Base-by-base conservation (phyloP, 2,113 vertebrate genomes). In the Melanerpes formicivorus region DNA sequence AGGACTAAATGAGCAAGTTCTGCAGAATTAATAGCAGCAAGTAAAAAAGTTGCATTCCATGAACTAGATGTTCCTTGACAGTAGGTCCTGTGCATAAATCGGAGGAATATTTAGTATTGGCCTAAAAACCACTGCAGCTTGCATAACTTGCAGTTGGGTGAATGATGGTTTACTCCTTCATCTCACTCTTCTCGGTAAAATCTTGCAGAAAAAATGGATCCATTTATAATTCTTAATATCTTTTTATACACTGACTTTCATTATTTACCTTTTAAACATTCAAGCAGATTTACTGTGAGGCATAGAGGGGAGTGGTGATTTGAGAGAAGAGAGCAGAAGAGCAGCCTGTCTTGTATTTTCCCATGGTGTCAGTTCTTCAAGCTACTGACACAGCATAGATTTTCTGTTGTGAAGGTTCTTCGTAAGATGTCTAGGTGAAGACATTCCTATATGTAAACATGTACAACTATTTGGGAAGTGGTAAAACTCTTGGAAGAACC, bases 1-100 rank as follows among this genome's bases (percentile, higher is more conserved):
- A 83, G 27, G n/a, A 85, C 60, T 74, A 83, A 91, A 77, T 32
- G 60, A 85, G 90, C 30, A 88, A 54, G 42, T 90, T 88, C 60
- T 84, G 32, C 62, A 77, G 82, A 93, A 74, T 87, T 93, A 82
- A 82, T 82, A 87, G 72, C 48, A 74, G 18, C 84, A 87, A 82
- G 80, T 63, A 70, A 80, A 50, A 76, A 65, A 87, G 5, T 74
- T 91, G 73, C 3, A 56, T 58, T 91, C 29, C 7, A 30, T 89
- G 90, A 70, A 64, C 65, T 91, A 71, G 19, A 83, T 84, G 74
- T 58, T 95, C 27, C 40, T 71, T 66, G 56, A 32, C 9, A 70
- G n/a, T 70, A 80, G 78, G 87, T 73, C 72, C 40, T 80, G 62
- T 69, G 59, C 6, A 1, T 48, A 83, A 90, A 74, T 83, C 8